Conservation (phyloP, 2,113 vertebrate genomes). For the Hydropotes inermis region DNA sequence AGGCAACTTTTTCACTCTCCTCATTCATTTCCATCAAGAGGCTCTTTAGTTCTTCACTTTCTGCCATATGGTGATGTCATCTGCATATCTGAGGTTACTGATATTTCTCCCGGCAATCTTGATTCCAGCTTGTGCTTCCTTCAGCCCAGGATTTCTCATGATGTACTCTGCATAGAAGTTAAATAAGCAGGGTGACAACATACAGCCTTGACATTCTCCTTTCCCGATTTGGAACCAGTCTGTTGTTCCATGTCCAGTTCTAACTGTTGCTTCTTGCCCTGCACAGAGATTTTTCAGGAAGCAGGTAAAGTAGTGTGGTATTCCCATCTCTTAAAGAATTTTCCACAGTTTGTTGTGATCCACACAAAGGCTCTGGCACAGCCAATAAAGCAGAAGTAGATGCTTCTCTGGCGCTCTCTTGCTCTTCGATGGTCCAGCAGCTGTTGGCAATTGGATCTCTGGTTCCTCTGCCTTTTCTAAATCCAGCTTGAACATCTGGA, state of each 20-base stretch:
- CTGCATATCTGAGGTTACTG: neutral
- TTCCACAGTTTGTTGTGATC: neutral
- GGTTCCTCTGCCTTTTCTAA: neutral
- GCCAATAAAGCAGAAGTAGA: neutral
- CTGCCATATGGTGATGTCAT: neutral
- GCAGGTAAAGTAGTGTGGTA: neutral
- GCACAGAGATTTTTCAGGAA: neutral
- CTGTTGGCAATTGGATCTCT: neutral
- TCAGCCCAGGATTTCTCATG: neutral
- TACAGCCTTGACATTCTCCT: neutral
- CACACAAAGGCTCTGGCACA: neutral
- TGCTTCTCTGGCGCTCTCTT: neutral
- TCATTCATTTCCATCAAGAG: neutral
- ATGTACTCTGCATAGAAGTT: neutral
- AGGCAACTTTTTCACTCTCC: neutral
- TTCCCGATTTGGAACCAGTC: neutral
- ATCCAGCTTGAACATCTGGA: neutral
- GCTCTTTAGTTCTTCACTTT: neutral
- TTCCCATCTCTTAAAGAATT: neutral
- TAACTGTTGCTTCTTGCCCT: neutral
- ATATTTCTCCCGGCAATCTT: neutral
- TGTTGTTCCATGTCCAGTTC: neutral
- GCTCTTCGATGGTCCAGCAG: neutral
- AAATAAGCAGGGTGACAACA: neutral
- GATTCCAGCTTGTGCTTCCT: neutral